Conservation (phyloP, 2,113 vertebrate species). For the Toxotes chatareus region DNA sequence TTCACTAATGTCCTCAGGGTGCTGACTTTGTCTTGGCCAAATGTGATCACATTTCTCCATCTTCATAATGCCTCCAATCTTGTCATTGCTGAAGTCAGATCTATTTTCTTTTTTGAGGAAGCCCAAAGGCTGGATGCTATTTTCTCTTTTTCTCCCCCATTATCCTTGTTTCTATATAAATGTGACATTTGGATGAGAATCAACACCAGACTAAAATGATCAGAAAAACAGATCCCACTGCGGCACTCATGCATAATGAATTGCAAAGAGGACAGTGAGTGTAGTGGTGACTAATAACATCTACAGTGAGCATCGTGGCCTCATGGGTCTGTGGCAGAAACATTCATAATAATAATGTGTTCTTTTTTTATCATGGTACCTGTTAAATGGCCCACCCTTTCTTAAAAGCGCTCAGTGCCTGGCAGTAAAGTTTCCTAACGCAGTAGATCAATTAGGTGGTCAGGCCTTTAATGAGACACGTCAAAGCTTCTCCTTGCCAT, state of each 20-base stretch:
- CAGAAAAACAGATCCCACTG: conserved; percentile 34
- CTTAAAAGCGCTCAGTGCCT: not conserved
- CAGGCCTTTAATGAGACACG: conserved; percentile 45
- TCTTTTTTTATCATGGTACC: not conserved
- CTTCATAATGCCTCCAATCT: conserved; percentile 19
- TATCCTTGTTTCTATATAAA: conserved; percentile 7
- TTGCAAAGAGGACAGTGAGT: conserved; percentile 28
- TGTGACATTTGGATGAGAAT: conserved; percentile 8
- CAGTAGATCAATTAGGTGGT: conserved; percentile 36
- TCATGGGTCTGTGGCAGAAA: not conserved
- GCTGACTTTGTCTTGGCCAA: not conserved
- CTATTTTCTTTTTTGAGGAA: not conserved
- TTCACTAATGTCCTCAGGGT: conserved; percentile 2
- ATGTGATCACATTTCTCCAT: conserved; percentile 11
- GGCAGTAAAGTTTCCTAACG: not conserved
- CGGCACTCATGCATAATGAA: conserved; percentile 42
- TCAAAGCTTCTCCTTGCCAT: conserved; percentile 46
- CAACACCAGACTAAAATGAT: conserved; percentile 13
- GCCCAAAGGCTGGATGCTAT: not conserved
- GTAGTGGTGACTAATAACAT: conserved; percentile 29
- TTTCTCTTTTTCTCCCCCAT: not conserved
- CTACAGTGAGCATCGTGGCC: not conserved
- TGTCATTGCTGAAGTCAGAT: not conserved
- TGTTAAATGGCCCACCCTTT: conserved; percentile 41
- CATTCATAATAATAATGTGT: conserved; percentile 1